Evolutionary conservation across 2,797 vertebrate genomes (phyloP), one percentile per base, ranked within the genome.

Genomic region (Oryzias sinensis): DNA sequence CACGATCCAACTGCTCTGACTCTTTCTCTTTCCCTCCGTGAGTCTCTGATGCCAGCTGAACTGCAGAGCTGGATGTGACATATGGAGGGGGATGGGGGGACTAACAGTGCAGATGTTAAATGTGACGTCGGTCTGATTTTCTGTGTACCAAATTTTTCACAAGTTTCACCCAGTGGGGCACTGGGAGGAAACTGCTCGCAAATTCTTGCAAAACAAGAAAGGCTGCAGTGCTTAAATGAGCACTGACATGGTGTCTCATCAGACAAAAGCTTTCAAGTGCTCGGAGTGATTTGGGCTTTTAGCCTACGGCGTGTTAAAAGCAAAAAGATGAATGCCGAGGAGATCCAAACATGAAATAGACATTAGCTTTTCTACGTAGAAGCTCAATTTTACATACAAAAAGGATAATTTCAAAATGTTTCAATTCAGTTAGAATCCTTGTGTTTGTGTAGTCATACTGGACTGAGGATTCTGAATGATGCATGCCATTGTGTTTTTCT

Each of bases 31-130:
- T 22, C 59, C 57, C 68, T 65, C 52, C 7, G 61, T 20, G 56
- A 50, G 45, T 63, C 79, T 88, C 84, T 86, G 82, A 88, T 80
- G 82, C 81, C 79, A 85, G 77, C 81, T 79, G 84, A 82, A 74
- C 72, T 51, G 65, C 55, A 84, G 74, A 82, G 81, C 72, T 62
- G 58, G 66, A 74, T 53, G 66, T 69, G 76, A 68, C 71, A 67
- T 9, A 62, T 47, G 69, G 64, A 43, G 48, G 49, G 53, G 59
- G n/a, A 0, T 27, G 22, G 51, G 46, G 43, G 25, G 2, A 46
- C 14, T 22, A 55, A 47, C 49, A n/a, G 72, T 79, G 81, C 84
- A 86, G 82, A 88, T 86, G 82, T 78, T 74, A 77, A 69, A 70
- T 73, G 68, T 69, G 59, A 73, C 68, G 80, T 61, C 52, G 53